A percentile compares a stretch with the other conserved stretches of the same genome.
These are phyloP conservation scores for Hypothenemus hampei DNA, from an alignment of 1,140 invertebrate genomes.

Conservation along the genomic window DNA sequence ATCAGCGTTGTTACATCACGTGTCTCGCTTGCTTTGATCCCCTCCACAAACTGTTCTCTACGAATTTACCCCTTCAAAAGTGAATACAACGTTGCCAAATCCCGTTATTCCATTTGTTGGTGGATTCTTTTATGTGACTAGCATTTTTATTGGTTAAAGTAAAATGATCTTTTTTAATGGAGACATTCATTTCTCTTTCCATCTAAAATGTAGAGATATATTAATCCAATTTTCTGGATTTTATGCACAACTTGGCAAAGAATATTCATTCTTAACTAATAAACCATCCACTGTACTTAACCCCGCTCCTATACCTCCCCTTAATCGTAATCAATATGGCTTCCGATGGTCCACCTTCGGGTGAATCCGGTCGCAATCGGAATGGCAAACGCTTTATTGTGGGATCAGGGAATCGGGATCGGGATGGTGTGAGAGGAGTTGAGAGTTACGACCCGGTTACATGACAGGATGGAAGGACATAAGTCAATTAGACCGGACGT, in stretches of 20 bases:
- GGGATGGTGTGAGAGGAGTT: conserved; percentile 24
- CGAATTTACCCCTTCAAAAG: too few relatives aligned
- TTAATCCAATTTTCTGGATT: too few relatives aligned
- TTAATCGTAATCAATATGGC: conserved; percentile 23
- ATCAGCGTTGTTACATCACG: conserved; percentile 22
- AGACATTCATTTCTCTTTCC: too few relatives aligned
- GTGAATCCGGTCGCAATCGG: conserved; percentile 9
- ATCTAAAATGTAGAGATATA: too few relatives aligned
- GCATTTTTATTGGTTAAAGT: too few relatives aligned
- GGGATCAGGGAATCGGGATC: conserved; percentile 27
- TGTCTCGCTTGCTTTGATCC: conserved; percentile 13
- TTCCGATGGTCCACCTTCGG: conserved; percentile 12
- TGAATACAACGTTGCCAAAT: too few relatives aligned
- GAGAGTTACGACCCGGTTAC: conserved; percentile 22
- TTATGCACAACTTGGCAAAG: conserved; percentile 2
- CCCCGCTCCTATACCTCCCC: conserved; percentile 5
- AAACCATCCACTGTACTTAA: conserved; percentile 20
- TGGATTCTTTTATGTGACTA: too few relatives aligned
- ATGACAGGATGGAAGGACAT: too few relatives aligned
- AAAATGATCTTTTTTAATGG: too few relatives aligned
- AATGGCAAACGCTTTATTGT: conserved; percentile 25
- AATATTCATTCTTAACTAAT: conserved; percentile 11
- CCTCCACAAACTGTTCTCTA: too few relatives aligned
- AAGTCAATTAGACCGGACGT: too few relatives aligned
- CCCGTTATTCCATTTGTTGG: too few relatives aligned